Evolutionary conservation across 2,113 vertebrate genomes (phyloP), one percentile per base, ranked within the genome.

Genomic region (Tragelaphus strepsiceros): DNA sequence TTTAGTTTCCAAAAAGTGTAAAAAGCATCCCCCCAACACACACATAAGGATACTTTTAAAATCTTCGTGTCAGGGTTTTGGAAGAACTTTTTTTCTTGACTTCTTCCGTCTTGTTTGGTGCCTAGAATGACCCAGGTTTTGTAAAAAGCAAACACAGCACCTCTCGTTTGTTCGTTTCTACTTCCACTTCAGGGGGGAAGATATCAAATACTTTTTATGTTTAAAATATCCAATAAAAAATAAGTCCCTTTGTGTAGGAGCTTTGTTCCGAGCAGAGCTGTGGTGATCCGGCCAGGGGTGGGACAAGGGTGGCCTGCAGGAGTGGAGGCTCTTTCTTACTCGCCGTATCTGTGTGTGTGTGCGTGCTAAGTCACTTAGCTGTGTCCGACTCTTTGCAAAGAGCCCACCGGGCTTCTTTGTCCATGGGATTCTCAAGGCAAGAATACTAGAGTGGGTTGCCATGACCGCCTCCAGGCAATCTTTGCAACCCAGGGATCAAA

Each of bases 271-370:
- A 39, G n/a, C 53, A 35, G 46, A 94, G 49, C 22, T 35, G 19
- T 62, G 77, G 83, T 35, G 26, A 53, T 64, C 26, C 7, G 58
- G 56, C 46, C 51, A 49, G 17, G 17, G 17, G 10, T 2, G 6
- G 53, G 58, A 83, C 43, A 83, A 53, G 81, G 17, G 30, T 59
- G 61, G 84, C 28, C 51, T 71, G 6, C 10, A 35, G 8, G 30
- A 82, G 51, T 32, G 2, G 59, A 17, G 6, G 32, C 22, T 59
- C 35, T 14, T 93, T 58, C 87, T 82, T 19, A 7, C 35, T 77
- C 58, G 43, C 30, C 22, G 0, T 51, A 12, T 32, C 58, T 59
- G 51, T 39, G 67, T 2, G 0, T 39, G n/a, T 2, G 0, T 71
- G 67, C 5, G 0, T 39, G n/a, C n/a, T 22, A 39, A 39, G 67